phyloP scores from a whole-genome alignment of 1,140 invertebrate species.

The Drosophila burlai region DNA sequence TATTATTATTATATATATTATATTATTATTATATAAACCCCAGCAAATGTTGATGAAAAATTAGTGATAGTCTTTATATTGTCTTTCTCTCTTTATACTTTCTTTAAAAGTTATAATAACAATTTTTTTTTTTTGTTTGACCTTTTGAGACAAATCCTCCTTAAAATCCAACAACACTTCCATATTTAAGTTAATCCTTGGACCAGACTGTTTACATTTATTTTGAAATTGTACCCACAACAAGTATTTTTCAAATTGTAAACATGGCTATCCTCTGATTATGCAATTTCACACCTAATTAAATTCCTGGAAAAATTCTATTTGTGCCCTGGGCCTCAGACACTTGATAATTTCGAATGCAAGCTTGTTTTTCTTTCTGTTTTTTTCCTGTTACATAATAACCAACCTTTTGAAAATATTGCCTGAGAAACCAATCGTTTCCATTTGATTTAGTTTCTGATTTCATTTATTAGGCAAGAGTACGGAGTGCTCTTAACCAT shows the following conservation, averaged over 20 bases:
- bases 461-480: constrained; percentile 15
- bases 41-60: no score
- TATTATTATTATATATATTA: no score
- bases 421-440: constrained; percentile 35
- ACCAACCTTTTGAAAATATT: constrained; percentile 4
- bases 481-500: constrained; percentile 17
- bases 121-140: neutral
- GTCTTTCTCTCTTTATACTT: no score
- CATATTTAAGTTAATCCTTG: neutral
- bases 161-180: neutral
- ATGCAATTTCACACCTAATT: constrained; percentile 10
- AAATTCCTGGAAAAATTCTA: neutral
- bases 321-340: neutral
- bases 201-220: neutral
- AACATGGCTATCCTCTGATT: neutral
- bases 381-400: constrained; percentile 2
- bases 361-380: neutral
- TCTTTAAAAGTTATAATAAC: neutral
- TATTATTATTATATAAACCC: no score
- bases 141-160: neutral
- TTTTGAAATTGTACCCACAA: neutral
- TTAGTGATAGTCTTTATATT: no score
- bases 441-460: constrained; percentile 44
- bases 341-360: constrained; percentile 14
- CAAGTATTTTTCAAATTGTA: neutral